Percentiles rank a stretch among this genome's conserved stretches.
Conservation (phyloP, 1,140 invertebrate genomes). For the Cardiocondyla obscurior region DNA sequence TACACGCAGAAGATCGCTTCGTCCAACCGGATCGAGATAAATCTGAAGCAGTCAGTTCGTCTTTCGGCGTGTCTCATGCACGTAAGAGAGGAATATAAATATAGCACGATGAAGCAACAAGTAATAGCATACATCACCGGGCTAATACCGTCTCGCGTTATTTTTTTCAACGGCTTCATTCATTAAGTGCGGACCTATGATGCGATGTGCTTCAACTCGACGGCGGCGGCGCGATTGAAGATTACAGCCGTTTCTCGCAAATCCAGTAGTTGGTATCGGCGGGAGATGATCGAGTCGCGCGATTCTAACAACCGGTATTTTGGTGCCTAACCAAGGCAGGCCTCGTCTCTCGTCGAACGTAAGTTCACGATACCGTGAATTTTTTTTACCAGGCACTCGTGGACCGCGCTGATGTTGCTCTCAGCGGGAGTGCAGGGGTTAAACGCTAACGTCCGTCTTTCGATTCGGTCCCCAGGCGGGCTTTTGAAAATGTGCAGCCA, state of each 20-base stretch:
- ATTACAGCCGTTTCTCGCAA: constrained; percentile 43
- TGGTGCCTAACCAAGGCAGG: not conserved
- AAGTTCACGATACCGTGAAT: constrained; percentile 41
- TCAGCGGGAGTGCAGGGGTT: constrained; percentile 60
- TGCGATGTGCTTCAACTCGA: not conserved
- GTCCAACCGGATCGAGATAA: not conserved
- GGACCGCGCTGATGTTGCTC: not conserved
- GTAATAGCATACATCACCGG: constrained; percentile 33
- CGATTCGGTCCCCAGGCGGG: constrained; percentile 16
- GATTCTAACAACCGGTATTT: constrained; percentile 46
- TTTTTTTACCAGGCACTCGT: constrained; percentile 60
- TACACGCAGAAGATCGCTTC: not conserved
- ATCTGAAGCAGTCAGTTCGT: not conserved
- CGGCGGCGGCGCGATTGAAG: not conserved
- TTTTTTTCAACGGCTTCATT: constrained; percentile 44
- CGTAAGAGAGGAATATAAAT: constrained; percentile 21
- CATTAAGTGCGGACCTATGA: constrained; percentile 29
- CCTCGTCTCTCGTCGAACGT: not conserved
- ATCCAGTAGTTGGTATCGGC: constrained; percentile 45
- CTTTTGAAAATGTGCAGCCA: constrained; percentile 50
- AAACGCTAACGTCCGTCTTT: constrained; percentile 53
- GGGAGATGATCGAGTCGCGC: constrained; percentile 24
- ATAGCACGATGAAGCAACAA: constrained; percentile 38
- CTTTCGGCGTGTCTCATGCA: not conserved
- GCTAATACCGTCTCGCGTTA: constrained; percentile 20